Conservation (phyloP, 2,113 vertebrate genomes). For the Cheirogaleus medius region DNA sequence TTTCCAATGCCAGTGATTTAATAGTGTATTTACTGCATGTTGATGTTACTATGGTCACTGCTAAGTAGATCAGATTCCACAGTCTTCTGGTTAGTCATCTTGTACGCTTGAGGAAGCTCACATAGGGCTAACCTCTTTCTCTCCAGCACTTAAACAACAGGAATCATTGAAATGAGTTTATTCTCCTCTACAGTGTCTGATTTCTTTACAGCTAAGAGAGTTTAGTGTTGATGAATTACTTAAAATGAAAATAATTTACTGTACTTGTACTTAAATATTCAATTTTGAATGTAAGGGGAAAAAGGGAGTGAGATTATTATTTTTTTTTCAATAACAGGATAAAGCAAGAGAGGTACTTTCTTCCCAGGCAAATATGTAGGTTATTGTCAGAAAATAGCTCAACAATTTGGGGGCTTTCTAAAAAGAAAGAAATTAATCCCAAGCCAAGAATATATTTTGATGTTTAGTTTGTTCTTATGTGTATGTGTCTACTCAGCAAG, state of each 20-base stretch:
- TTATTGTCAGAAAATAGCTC: background rate
- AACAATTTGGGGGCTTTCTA: background rate
- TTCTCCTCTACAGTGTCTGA: background rate
- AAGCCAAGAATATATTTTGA: background rate
- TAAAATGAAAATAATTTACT: conserved; percentile 14
- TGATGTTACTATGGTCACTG: background rate
- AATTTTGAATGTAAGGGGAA: background rate
- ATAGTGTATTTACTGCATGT: background rate
- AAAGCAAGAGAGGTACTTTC: background rate
- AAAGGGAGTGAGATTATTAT: background rate
- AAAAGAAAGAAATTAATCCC: background rate
- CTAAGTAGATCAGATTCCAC: background rate
- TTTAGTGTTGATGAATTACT: background rate
- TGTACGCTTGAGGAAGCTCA: background rate
- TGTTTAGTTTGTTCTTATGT: background rate
- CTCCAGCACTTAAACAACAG: background rate
- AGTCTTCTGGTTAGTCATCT: background rate
- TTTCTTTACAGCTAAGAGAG: background rate
- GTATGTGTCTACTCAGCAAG: background rate
- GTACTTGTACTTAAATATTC: background rate
- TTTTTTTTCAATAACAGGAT: background rate
- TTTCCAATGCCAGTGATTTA: background rate
- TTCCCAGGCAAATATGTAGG: background rate
- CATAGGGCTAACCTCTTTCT: background rate
- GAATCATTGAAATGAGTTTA: background rate